Conservation (phyloP, 2,888 invertebrate genomes). For the Drosophila buzzatii region DNA sequence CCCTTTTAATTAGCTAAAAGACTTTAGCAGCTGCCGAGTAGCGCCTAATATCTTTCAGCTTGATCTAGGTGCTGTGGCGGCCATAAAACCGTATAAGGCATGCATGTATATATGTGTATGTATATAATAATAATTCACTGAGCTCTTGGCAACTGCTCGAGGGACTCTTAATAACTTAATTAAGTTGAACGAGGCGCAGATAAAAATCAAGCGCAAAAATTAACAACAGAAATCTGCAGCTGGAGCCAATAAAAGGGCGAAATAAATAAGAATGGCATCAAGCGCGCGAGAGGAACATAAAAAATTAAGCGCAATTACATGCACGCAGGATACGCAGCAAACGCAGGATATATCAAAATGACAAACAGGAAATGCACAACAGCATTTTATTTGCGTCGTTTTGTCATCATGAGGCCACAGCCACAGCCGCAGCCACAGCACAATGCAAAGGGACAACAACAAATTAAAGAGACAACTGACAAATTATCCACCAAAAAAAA, state of each 20-base stretch:
- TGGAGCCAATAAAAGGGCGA: constrained; percentile 49
- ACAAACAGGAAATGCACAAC: constrained; percentile 68
- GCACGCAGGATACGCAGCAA: constrained; percentile 44
- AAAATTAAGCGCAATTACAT: constrained; percentile 76
- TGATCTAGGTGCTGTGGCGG: constrained; percentile 65
- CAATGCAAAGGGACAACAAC: constrained; percentile 38
- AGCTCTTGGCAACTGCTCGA: constrained; percentile 27
- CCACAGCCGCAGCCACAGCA: constrained; percentile 1
- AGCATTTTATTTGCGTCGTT: constrained; percentile 69
- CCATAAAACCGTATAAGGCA: constrained; percentile 52
- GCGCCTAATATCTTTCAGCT: constrained; percentile 59
- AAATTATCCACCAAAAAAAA: constrained; percentile 49
- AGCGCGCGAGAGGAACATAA: constrained; percentile 38
- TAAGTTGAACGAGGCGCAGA: constrained; percentile 61
- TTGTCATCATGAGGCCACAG: constrained; percentile 53
- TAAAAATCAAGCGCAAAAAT: constrained; percentile 75
- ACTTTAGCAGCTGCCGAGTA: constrained; percentile 41
- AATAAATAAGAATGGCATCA: constrained; percentile 53
- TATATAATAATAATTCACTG: constrained; percentile 39
- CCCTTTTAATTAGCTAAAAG: constrained; percentile 68
- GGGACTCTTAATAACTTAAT: constrained; percentile 75
- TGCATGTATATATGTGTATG: constrained; percentile 21
- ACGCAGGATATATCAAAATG: constrained; percentile 31
- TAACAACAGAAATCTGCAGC: constrained; percentile 59
- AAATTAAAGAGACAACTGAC: constrained; percentile 72